Percentiles rank a stretch among this genome's conserved stretches.
phyloP scores from a whole-genome alignment of 1,140 invertebrate genomes.

The Papilio helenus region DNA sequence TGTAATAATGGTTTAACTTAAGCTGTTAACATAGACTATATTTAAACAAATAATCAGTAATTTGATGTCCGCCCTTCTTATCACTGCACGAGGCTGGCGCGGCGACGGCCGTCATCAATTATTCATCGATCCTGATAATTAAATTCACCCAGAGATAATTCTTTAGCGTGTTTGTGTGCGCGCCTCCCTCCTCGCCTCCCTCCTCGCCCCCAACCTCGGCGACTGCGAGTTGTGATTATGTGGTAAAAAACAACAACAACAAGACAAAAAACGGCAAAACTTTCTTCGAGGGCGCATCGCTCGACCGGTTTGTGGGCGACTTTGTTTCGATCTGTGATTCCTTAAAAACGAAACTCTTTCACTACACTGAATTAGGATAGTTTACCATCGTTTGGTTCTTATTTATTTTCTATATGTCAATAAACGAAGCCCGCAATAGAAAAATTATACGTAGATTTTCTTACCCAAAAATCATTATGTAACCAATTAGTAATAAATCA shows the following conservation, averaged over 20 bases:
- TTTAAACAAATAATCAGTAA: slow-evolving; percentile 20
- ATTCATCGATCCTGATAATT: slow-evolving; percentile 24
- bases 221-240: slow-evolving; percentile 44
- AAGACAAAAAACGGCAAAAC: slow-evolving; percentile 42
- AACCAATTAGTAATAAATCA: too few relatives aligned
- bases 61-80: slow-evolving; percentile 16
- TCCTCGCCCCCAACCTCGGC: not conserved
- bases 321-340: slow-evolving; percentile 42
- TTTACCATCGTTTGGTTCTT: not conserved
- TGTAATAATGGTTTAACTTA: not conserved
- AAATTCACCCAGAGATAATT: slow-evolving; percentile 26
- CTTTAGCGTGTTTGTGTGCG: not conserved
- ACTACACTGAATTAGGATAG: not conserved
- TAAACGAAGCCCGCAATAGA: too few relatives aligned
- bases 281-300: slow-evolving; percentile 19
- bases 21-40: not conserved
- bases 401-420: too few relatives aligned
- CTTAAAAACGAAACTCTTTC: slow-evolving; percentile 11
- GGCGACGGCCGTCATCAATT: slow-evolving; percentile 1
- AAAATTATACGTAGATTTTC: too few relatives aligned
- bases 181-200: not conserved
- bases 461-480: too few relatives aligned
- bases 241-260: slow-evolving; percentile 39
- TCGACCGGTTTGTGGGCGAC: slow-evolving; percentile 42
- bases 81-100: not conserved